Base-by-base conservation (phyloP, 2,888 invertebrate species). In the Plagodis dolabraria region DNA sequence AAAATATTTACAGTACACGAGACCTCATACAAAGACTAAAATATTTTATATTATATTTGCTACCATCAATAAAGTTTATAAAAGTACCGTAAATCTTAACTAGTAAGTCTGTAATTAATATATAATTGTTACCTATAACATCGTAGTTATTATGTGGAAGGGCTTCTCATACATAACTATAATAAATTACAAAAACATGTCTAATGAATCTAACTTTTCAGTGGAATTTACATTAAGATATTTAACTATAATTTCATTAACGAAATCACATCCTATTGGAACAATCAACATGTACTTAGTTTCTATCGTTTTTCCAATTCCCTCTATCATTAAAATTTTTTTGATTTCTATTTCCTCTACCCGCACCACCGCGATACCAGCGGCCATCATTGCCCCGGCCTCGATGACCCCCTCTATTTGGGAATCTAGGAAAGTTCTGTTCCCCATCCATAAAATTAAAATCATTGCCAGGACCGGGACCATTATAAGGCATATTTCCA, bases 251-350 rank as follows among this genome's bases (percentile, higher is more conserved):
- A 33, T 40, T 53, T 69, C 68, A 66, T 61, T 51, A 38, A 7
- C 5, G 11, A n/a, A n/a, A 49, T 52, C 49, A 45, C 40, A 57
- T 54, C 59, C 22, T 22, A 22, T 22, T 22, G 22, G 22, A 22
- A 22, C 22, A 22, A n/a, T 22, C 22, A 22, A 22, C 22, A 22
- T 22, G 22, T 22, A 22, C 22, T 22, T 66, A 66, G 63, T 93
- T 93, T 65, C 94, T 93, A 74, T 93, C 92, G 76, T 90, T 84
- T 77, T 92, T 86, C 94, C 93, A 83, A 87, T 89, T 78, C 78
- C 94, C 75, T 75, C 94, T 74, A 80, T 94, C 82, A 83, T 86
- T 83, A 83, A 86, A 82, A 82, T 93, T 83, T 85, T 94, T 84
- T 77, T 94, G 70, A 68, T 92, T 83, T 79, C 92, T 79, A 76